Base-by-base conservation (phyloP, 2,113 vertebrate genomes). In the Lepus americanus region DNA sequence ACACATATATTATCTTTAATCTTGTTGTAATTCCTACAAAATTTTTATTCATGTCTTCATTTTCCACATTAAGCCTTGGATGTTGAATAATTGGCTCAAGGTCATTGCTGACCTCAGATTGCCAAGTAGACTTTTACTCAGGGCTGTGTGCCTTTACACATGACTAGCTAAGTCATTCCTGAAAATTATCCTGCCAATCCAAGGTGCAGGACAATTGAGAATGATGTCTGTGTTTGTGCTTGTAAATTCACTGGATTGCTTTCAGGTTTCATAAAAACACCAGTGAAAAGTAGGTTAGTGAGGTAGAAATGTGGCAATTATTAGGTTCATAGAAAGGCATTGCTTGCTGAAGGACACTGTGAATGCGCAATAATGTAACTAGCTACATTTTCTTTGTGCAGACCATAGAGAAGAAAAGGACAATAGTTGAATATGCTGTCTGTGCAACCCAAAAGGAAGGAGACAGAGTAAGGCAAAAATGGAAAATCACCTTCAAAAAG, bases 171-270 rank as follows among this genome's bases (percentile, higher is more conserved):
- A 92, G 10, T 83, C 31, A 49, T 86, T 87, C 9, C 49, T 87
- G 53, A 91, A 87, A 83, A 83, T 33, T 86, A 87, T 39, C 29
- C 36, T 84, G 44, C 33, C 74, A 69, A 64, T 70, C 6, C 22
- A 92, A 95, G 29, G 1, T 59, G 0, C 72, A 94, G 33, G n/a
- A 67, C 14, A 67, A 83, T 93, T 81, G 55, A 66, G 33, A 95
- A 87, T 49, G n/a, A 78, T 73, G 72, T 49, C 51, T 87, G 23
- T 66, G 3, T 5, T 59, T 89, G 81, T 77, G 6, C 29, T 95
- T 94, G 12, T 33, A 87, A 87, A 92, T 83, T 93, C n/a, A 89
- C 5, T 77, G 31, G 39, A 88, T 84, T 91, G 51, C 31, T 92
- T 76, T 92, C 36, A 91, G 7, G 7, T 61, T 93, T 94, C 19